phyloP scores from a whole-genome alignment of 2,888 invertebrate species.

The Lissocephala sabroskyi region DNA sequence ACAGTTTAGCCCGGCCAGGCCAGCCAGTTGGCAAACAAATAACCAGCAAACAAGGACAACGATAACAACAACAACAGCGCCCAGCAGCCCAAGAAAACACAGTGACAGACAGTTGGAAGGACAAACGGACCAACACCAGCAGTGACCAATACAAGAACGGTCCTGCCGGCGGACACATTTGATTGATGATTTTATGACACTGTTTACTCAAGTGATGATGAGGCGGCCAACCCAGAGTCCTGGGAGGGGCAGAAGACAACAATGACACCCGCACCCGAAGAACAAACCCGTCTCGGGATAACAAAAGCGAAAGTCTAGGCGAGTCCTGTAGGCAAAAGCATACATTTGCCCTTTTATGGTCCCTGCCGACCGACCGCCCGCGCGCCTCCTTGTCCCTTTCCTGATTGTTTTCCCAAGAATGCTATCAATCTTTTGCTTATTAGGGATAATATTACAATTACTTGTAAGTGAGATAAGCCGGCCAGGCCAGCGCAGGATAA shows the following conservation, averaged over 20 bases:
- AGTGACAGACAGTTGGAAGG: no score
- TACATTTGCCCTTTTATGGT: no score
- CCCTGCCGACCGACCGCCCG: no score
- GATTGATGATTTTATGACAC: constrained; percentile 66
- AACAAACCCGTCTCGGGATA: background rate
- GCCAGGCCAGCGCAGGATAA: constrained; percentile 15
- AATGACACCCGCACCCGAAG: no score
- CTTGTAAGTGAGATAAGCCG: constrained; percentile 59
- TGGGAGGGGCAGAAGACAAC: no score
- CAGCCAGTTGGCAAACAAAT: constrained; percentile 27
- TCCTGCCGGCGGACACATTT: constrained; percentile 23
- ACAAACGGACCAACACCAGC: background rate
- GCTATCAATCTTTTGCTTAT: constrained; percentile 64
- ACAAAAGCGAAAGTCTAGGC: background rate
- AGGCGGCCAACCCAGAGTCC: constrained; percentile 22
- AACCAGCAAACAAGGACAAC: constrained; percentile 21
- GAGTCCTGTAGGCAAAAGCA: no score
- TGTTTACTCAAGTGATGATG: constrained; percentile 64
- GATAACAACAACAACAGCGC: constrained; percentile 1
- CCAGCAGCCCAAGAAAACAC: no score
- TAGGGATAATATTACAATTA: constrained; percentile 65
- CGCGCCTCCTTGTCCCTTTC: constrained; percentile 1
- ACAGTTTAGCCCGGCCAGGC: constrained; percentile 23
- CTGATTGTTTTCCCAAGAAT: constrained; percentile 46
- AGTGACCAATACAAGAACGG: constrained; percentile 12